A percentile compares a stretch with the other conserved stretches of the same genome.
phyloP scores from a whole-genome alignment of 2,113 vertebrate species.

The Oryzias javanicus region DNA sequence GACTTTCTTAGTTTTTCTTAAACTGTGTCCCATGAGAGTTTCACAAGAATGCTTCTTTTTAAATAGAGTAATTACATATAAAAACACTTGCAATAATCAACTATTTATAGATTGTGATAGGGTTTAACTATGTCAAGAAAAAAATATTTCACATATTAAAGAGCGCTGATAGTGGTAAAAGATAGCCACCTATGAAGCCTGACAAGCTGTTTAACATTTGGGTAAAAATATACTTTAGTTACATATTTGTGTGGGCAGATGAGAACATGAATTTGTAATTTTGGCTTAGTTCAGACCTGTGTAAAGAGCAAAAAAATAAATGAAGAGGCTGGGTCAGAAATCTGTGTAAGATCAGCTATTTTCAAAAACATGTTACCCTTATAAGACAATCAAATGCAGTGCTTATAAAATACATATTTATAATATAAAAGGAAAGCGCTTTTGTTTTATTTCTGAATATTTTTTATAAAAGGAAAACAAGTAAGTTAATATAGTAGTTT shows the following conservation, averaged over 20 bases:
- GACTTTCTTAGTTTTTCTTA: conserved; percentile 30
- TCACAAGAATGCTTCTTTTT: conserved; percentile 27
- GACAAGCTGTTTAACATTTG: conserved; percentile 61
- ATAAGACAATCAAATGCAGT: conserved; percentile 21
- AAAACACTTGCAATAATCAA: conserved; percentile 65
- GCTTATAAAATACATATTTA: not conserved
- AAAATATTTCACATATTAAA: conserved; percentile 10
- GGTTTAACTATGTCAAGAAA: conserved; percentile 59
- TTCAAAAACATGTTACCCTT: conserved; percentile 17
- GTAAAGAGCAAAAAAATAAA: conserved; percentile 53
- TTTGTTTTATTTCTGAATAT: conserved; percentile 7
- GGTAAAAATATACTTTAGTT: conserved; percentile 51
- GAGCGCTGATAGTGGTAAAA: conserved; percentile 48
- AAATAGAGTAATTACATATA: conserved; percentile 59
- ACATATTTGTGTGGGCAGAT: conserved; percentile 68
- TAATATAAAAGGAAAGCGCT: not conserved
- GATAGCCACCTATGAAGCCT: conserved; percentile 58
- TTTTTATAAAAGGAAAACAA: conserved; percentile 15
- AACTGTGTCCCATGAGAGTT: conserved; percentile 49
- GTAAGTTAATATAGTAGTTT: not conserved
- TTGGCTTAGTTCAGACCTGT: conserved; percentile 53
- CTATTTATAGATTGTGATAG: conserved; percentile 56
- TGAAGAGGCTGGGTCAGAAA: conserved; percentile 44
- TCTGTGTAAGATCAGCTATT: conserved; percentile 26
- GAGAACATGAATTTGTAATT: conserved; percentile 61